These are phyloP conservation scores for Lumbricus terrestris DNA, from an alignment of 2,888 invertebrate genomes.

Conservation along the genomic window DNA sequence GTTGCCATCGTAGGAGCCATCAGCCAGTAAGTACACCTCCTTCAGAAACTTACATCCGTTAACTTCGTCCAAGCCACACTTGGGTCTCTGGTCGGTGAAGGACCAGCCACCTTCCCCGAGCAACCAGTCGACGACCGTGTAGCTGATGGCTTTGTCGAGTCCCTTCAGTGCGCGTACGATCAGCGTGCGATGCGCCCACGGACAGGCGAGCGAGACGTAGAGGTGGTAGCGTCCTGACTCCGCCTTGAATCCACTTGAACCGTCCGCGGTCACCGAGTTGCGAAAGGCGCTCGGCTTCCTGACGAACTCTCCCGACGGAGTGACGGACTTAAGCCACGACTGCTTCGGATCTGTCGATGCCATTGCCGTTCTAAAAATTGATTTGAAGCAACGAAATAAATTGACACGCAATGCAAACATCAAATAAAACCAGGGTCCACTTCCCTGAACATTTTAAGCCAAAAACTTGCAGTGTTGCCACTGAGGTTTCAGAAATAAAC, in stretches of 20 bases:
- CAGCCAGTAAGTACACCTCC: conserved; percentile 46
- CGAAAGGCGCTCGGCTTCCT: conserved; percentile 44
- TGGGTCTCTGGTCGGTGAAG: conserved; percentile 45
- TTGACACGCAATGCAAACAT: neutral
- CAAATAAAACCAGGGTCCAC: neutral
- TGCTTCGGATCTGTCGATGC: conserved; percentile 14
- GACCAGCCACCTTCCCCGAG: conserved; percentile 46
- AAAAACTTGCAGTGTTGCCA: no score
- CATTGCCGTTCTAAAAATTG: neutral
- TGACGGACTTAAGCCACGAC: conserved; percentile 23
- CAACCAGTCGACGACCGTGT: conserved; percentile 50
- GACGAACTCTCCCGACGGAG: conserved; percentile 43
- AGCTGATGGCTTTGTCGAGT: conserved; percentile 48
- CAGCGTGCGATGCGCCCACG: conserved; percentile 53
- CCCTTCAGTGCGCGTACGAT: conserved; percentile 51
- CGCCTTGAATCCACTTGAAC: conserved; percentile 49
- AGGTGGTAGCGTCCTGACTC: conserved; percentile 52
- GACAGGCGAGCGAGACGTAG: conserved; percentile 55
- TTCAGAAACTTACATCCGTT: conserved; percentile 43
- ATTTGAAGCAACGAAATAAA: neutral
- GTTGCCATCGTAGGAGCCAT: conserved; percentile 46
- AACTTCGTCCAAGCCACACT: conserved; percentile 44
- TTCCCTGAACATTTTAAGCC: neutral
- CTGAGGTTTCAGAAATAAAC: no score
- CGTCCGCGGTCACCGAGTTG: conserved; percentile 50